A percentile compares a stretch with the other conserved stretches of the same genome.
These are phyloP conservation scores for Charina bottae DNA, from an alignment of 2,113 vertebrate species.

Conservation along the genomic window DNA sequence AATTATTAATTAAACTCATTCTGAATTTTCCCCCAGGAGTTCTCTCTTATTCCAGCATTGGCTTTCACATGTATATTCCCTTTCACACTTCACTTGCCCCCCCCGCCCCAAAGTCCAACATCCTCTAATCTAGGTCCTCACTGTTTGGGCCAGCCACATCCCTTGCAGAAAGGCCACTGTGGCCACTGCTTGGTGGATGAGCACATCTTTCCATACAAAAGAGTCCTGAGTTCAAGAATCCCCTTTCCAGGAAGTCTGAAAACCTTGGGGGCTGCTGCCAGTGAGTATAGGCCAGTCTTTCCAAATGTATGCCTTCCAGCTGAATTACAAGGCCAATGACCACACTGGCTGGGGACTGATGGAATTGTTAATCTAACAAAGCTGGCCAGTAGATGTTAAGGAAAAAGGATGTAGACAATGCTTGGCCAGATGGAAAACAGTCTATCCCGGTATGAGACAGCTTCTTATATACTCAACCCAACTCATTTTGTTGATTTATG, in stretches of 20 bases:
- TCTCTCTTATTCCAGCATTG: not conserved
- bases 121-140: not conserved
- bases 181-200: not conserved
- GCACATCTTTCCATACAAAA: not conserved
- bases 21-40: not conserved
- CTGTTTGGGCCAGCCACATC: not conserved
- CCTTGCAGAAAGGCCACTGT: not conserved
- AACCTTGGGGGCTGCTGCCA: not conserved
- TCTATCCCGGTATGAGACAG: not conserved
- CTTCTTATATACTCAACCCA: not conserved
- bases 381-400: not conserved
- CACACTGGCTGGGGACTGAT: not conserved
- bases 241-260: not conserved
- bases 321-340: not conserved
- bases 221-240: not conserved
- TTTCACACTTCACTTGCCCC: not conserved
- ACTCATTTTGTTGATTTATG: accelerated
- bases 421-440: not conserved
- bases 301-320: not conserved
- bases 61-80: not conserved
- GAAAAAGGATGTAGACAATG: not conserved
- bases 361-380: not conserved
- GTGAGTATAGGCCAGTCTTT: not conserved
- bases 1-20: not conserved
- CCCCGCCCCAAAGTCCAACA: not conserved